Evolutionary conservation across 2,797 vertebrate genomes (phyloP).

Genomic region (Myripristis jacobus): DNA sequence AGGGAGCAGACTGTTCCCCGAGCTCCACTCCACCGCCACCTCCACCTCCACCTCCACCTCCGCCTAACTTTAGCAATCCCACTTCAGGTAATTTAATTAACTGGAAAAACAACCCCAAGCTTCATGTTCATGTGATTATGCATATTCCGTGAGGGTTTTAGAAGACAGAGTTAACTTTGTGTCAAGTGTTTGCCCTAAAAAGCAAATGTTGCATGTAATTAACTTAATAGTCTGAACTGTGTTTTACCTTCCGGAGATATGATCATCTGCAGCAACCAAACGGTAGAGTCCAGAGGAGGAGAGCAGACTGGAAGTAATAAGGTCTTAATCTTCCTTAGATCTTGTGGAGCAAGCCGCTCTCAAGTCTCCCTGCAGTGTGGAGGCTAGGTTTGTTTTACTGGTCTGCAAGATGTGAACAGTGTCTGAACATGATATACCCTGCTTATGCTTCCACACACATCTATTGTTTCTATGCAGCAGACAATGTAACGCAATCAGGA

Average conservation of each 20-base stretch:
- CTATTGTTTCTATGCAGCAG: slow-evolving; percentile 12
- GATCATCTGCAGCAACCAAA: slow-evolving; percentile 29
- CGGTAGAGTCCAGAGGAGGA: slow-evolving; percentile 8
- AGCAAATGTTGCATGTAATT: slow-evolving; percentile 56
- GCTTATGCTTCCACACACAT: slow-evolving; percentile 7
- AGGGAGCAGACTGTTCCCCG: slow-evolving; percentile 48
- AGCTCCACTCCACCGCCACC: slow-evolving; percentile 36
- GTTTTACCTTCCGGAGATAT: slow-evolving; percentile 66
- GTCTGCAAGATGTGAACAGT: background rate
- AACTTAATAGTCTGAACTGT: slow-evolving; percentile 42
- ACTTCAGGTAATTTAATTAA: slow-evolving; percentile 64
- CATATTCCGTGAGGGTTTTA: slow-evolving; percentile 6
- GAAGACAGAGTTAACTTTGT: slow-evolving; percentile 23
- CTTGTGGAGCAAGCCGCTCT: slow-evolving; percentile 10
- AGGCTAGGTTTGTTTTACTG: background rate
- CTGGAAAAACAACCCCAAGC: slow-evolving; percentile 43
- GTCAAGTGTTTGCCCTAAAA: slow-evolving; percentile 52
- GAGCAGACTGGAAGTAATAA: slow-evolving; percentile 52
- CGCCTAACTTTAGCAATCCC: slow-evolving; percentile 43
- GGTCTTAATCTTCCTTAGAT: slow-evolving; percentile 32
- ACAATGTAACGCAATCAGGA: background rate
- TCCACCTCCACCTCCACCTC: slow-evolving; percentile 40
- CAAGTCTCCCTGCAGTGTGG: slow-evolving; percentile 27
- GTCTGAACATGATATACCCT: slow-evolving; percentile 2
- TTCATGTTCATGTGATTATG: slow-evolving; percentile 41